phyloP scores from a whole-genome alignment of 2,888 invertebrate genomes.

The Euplagia quadripunctaria region DNA sequence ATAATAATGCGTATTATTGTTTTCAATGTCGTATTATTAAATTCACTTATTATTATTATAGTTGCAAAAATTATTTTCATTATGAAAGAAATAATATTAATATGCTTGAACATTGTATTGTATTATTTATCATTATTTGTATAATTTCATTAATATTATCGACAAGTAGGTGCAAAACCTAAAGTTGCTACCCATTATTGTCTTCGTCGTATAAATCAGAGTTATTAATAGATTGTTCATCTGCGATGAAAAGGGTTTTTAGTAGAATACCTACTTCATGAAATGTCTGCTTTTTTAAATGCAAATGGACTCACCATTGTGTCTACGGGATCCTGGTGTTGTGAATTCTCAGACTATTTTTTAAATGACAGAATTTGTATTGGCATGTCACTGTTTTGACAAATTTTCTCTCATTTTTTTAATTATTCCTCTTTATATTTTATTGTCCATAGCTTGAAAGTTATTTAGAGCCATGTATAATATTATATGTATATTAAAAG shows the following conservation, averaged over 20 bases:
- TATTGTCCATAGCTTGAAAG: not conserved
- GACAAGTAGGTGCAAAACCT: not conserved
- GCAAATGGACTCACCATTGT: not conserved
- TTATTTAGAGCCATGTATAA: not conserved
- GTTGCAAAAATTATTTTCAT: slow-evolving; percentile 44
- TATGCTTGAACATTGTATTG: not conserved
- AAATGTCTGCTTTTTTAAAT: not conserved
- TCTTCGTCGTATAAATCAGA: not conserved
- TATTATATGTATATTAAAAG: not conserved
- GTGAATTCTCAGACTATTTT: not conserved
- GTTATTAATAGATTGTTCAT: not conserved
- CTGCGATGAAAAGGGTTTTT: not conserved
- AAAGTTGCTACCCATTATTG: not conserved
- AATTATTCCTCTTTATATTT: not conserved
- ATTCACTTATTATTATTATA: slow-evolving; percentile 35
- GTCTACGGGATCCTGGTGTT: not conserved
- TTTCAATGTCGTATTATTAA: slow-evolving; percentile 34
- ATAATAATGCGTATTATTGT: slow-evolving; percentile 41
- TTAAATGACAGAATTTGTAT: not conserved
- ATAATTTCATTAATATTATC: not conserved
- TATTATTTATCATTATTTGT: not conserved
- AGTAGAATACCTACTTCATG: not conserved
- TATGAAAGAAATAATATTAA: not conserved
- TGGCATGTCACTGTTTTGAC: not conserved
- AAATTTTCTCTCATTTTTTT: not conserved